These are phyloP conservation scores for Suillia variegata DNA, from an alignment of 2,888 invertebrate species.

Conservation along the genomic window DNA sequence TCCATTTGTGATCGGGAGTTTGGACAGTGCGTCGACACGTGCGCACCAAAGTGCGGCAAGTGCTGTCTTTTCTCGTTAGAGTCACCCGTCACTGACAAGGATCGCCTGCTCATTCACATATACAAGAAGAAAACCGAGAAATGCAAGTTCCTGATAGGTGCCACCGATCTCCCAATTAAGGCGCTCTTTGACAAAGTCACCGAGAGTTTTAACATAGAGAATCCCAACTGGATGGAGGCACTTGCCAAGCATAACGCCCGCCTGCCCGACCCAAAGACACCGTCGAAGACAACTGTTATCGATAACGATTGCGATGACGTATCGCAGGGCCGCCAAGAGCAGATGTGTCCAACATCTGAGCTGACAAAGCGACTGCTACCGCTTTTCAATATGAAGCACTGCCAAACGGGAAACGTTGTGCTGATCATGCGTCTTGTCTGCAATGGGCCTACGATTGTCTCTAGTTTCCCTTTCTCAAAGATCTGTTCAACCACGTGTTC, in stretches of 20 bases:
- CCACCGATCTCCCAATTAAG: constrained; percentile 50
- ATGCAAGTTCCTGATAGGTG: constrained; percentile 57
- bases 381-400: constrained; percentile 49
- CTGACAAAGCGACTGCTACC: constrained; percentile 53
- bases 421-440: constrained; percentile 55
- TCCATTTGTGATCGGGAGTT: constrained; percentile 56
- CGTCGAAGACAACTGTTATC: constrained; percentile 26
- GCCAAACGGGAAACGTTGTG: constrained; percentile 57
- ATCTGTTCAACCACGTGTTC: constrained; percentile 36
- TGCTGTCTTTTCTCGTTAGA: constrained; percentile 55
- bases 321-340: constrained; percentile 40
- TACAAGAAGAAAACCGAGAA: constrained; percentile 56
- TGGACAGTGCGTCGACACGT: constrained; percentile 46
- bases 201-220: constrained; percentile 47
- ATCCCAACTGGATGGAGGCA: constrained; percentile 45
- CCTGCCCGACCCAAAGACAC: constrained; percentile 39
- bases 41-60: constrained; percentile 48
- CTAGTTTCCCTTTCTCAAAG: constrained; percentile 47
- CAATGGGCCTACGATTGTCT: constrained; percentile 55
- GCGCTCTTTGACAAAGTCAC: constrained; percentile 54
- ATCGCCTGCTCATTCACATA: constrained; percentile 50
- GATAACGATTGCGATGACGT: constrained; percentile 48
- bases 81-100: constrained; percentile 47
- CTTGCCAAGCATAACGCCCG: constrained; percentile 30
- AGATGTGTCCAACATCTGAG: constrained; percentile 51